Conservation (phyloP, 2,888 invertebrate genomes). For the Monoplex corrugatus region DNA sequence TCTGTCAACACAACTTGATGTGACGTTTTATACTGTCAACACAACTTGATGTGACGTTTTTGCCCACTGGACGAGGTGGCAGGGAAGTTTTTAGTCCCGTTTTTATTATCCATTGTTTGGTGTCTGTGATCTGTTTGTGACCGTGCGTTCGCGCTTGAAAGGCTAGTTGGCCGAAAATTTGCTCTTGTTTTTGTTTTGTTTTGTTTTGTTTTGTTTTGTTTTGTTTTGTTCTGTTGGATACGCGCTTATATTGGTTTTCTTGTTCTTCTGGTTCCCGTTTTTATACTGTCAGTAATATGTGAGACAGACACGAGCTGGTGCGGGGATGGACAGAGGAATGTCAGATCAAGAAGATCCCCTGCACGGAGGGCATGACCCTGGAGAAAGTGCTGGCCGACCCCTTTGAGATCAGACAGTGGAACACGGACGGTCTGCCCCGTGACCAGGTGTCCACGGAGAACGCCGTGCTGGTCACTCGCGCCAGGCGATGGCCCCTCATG, state of each 20-base stretch:
- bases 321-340: slow-evolving; percentile 88
- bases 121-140: too few species aligned
- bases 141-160: too few species aligned
- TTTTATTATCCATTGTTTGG: too few species aligned
- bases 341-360: slow-evolving; percentile 86
- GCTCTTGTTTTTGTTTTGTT: too few species aligned
- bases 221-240: background rate
- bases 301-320: slow-evolving; percentile 80
- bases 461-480: slow-evolving; percentile 81
- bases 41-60: too few species aligned
- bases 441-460: slow-evolving; percentile 82
- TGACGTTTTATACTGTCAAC: too few species aligned
- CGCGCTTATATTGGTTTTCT: background rate
- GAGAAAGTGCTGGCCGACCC: slow-evolving; percentile 79
- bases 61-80: too few species aligned
- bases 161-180: too few species aligned
- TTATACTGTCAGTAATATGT: background rate
- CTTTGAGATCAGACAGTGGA: slow-evolving; percentile 86
- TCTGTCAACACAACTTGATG: too few species aligned
- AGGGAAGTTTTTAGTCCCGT: too few species aligned
- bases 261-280: too few species aligned
- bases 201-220: slow-evolving; percentile 25
- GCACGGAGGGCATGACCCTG: slow-evolving; percentile 84
- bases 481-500: slow-evolving; percentile 82
- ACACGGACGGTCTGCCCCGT: slow-evolving; percentile 81